phyloP scores from a whole-genome alignment of 2,113 vertebrate species.

The Campylomormyrus tamandua region DNA sequence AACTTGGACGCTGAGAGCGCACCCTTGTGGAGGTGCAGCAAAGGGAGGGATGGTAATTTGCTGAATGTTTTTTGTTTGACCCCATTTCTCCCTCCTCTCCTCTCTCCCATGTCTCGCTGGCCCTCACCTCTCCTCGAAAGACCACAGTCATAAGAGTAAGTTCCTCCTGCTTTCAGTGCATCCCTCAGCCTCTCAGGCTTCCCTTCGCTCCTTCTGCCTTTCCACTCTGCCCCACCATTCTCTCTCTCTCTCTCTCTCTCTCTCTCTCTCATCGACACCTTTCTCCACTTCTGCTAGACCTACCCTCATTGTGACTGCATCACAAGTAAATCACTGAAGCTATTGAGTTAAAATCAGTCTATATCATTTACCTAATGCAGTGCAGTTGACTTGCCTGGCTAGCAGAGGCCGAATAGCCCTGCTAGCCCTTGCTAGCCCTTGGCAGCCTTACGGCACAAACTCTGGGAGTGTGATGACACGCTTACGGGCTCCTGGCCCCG shows the following conservation, averaged over 20 bases:
- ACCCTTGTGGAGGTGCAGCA: neutral
- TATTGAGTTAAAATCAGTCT: neutral
- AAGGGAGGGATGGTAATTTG: neutral
- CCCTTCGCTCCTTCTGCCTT: neutral
- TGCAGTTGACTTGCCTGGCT: neutral
- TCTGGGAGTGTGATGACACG: neutral
- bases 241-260: neutral
- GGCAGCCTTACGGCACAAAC: neutral
- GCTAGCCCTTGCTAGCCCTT: no score
- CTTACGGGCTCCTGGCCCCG: neutral
- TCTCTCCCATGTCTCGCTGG: slow-evolving; percentile 16
- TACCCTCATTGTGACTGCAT: neutral
- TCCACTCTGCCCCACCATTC: no score
- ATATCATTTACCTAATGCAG: neutral
- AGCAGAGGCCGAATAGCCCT: neutral
- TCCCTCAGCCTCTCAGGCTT: neutral
- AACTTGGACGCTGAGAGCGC: neutral
- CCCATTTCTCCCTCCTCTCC: neutral
- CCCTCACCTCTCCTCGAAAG: slow-evolving; percentile 38
- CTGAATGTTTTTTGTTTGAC: neutral
- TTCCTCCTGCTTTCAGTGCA: slow-evolving; percentile 14
- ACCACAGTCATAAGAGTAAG: slow-evolving; percentile 64
- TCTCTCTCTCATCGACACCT: neutral
- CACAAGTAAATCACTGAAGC: neutral
- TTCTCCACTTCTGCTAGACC: neutral